Percentiles rank a stretch among this genome's conserved stretches.
Conservation (phyloP, 2,113 vertebrate species). For the Dermatemys mawii region DNA sequence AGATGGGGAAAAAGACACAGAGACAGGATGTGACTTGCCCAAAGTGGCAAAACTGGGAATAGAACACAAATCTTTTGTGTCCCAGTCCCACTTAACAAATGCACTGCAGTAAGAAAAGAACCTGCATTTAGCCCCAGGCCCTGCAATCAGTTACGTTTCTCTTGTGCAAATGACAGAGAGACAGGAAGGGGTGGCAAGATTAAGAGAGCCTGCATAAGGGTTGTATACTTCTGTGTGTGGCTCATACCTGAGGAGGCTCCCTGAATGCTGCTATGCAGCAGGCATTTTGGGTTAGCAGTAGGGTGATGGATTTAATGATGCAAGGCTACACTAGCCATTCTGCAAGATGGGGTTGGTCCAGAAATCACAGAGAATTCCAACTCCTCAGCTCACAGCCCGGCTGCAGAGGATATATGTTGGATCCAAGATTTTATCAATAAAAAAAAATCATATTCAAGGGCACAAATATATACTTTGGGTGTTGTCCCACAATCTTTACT, state of each 20-base stretch:
- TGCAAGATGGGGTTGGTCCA: constrained; percentile 4
- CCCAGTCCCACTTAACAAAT: neutral
- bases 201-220: neutral
- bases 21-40: neutral
- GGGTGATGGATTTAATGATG: neutral
- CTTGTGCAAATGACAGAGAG: neutral
- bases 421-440: neutral
- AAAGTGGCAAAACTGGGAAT: neutral
- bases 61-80: neutral
- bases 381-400: neutral
- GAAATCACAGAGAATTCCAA: neutral
- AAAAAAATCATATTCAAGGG: constrained; percentile 9
- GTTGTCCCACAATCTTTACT: neutral
- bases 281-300: constrained; percentile 28
- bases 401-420: neutral
- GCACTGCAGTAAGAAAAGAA: constrained; percentile 6
- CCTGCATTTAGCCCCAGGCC: neutral
- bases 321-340: neutral
- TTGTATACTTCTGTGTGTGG: neutral
- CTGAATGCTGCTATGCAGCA: neutral
- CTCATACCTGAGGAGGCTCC: neutral
- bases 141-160: neutral
- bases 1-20: neutral
- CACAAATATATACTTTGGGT: neutral
- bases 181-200: constrained; percentile 5